Base-by-base conservation (phyloP, 1,140 invertebrate species). In the Uloborus diversus region DNA sequence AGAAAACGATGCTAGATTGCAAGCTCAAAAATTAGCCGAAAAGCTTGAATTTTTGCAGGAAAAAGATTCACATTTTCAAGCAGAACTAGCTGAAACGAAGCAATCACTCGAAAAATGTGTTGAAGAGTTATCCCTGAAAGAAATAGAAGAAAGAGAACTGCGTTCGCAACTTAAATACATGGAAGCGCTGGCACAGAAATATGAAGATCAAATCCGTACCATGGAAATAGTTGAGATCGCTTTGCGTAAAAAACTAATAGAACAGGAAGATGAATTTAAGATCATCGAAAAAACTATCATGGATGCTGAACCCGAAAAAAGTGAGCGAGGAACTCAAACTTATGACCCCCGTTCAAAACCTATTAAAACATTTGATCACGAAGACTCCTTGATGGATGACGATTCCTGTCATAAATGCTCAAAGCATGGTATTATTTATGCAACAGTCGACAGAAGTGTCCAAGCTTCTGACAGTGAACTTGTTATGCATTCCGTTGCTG, bases 181-280 rank as follows among this genome's bases (percentile, higher is more conserved):
- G 30, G 85, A 85, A 42, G 47, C 53, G 42, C 49, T 84, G 4
- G 68, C 83, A 11, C 83, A 84, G 59, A 88, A 88, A 57, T 90
- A 89, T 4, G 91, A 93, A 83, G 87, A 88, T 49, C 87, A 87
- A 32, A 89, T 91, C 79, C 88, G 87, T 27, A 87, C 89, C 78
- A 82, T 92, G 49, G 89, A 89, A 82, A 85, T 88, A 69, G 86
- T 88, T 25, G 89, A 92, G 83, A 89, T 88, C 32, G 90, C 91
- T 80, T 84, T 91, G 23, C 87, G 88, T 28, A 51, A 78, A 56
- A 76, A 61, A 23, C 28, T 71, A 4, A 71, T 65, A 30, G 61
- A 71, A 59, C 42, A 70, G 33, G 68, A 80, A 30, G 49, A 71
- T 14, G 68, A 70, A 30, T 4, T 53, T 3, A 56, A 23, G 23